Evolutionary conservation across 1,140 invertebrate species (phyloP), one percentile per base, ranked within the genome.

Genomic region (Macrosteles quadrilineatus): DNA sequence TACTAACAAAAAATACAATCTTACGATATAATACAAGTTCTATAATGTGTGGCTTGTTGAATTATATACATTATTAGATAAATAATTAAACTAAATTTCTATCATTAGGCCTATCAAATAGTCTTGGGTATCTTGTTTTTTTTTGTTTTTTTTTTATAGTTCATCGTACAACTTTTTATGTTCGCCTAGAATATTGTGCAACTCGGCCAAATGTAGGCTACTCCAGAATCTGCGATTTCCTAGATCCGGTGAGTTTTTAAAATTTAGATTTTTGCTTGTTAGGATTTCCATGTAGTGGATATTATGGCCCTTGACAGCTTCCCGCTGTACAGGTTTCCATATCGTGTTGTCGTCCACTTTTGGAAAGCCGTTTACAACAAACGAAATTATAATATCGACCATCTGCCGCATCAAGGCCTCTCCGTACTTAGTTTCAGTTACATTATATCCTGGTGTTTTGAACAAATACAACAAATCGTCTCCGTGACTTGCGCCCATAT

Each of bases 401-500:
- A 59, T 59, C n/a, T 12, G 12, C 23, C 27, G 1, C 12, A 59
- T 29, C 55, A 59, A 6, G 2, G 14, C 23, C 12, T 9, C 12
- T 4, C 23, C 55, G 9, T 59, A 14, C 55, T 25, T 14, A 6
- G 55, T 59, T n/a, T 59, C 55, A 12, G 25, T 25, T n/a, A 59
- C 21, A 59, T 59, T 23, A n/a, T 11, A 29, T 4, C 23, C 55
- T 25, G 23, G 23, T 30, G 9, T 29, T 2, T 14, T 30, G 47
- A 50, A 21, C 21, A 50, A 50, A 30, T 59, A 59, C 4, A 59
- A 9, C 23, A 59, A 55, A 36, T 75, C 74, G 43, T 75, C 74
- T 2, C 43, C 73, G 50, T 75, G 74, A 59, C 73, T 74, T 1
- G 69, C 74, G 14, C 74, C 74, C 71, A 59, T 53, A 19, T 64